A percentile compares a stretch with the other conserved stretches of the same genome.
These are phyloP conservation scores for Ctenoplectra terminalis DNA, from an alignment of 1,140 invertebrate species.

Conservation along the genomic window DNA sequence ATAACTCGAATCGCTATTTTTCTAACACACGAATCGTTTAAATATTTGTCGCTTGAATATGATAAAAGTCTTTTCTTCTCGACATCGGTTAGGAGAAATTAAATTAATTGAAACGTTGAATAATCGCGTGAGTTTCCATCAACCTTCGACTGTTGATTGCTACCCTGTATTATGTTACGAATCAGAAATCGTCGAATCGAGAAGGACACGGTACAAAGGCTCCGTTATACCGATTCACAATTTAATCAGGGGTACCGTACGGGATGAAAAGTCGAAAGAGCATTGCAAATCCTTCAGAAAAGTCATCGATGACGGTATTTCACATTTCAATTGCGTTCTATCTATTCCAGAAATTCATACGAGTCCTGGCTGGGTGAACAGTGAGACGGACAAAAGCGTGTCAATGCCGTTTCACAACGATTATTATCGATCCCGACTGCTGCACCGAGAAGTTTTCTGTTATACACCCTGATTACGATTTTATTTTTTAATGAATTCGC, in stretches of 20 bases:
- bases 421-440: conserved; percentile 25
- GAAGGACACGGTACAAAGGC: background rate
- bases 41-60: no score
- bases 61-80: no score
- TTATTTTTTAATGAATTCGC: background rate
- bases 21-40: no score
- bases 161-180: no score
- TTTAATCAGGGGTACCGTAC: background rate
- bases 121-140: no score
- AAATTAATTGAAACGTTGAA: no score
- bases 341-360: background rate
- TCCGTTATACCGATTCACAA: background rate
- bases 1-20: no score
- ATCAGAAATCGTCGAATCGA: background rate
- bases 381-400: conserved; percentile 14
- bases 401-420: conserved; percentile 11
- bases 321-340: background rate
- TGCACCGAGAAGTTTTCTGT: background rate
- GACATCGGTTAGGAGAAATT: no score
- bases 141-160: no score
- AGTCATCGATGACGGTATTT: background rate
- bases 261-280: background rate
- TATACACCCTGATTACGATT: background rate
- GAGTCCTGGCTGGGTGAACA: background rate
- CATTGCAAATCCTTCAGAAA: background rate